These are phyloP conservation scores for Napeogenes inachia DNA, from an alignment of 2,888 invertebrate species.

Conservation along the genomic window DNA sequence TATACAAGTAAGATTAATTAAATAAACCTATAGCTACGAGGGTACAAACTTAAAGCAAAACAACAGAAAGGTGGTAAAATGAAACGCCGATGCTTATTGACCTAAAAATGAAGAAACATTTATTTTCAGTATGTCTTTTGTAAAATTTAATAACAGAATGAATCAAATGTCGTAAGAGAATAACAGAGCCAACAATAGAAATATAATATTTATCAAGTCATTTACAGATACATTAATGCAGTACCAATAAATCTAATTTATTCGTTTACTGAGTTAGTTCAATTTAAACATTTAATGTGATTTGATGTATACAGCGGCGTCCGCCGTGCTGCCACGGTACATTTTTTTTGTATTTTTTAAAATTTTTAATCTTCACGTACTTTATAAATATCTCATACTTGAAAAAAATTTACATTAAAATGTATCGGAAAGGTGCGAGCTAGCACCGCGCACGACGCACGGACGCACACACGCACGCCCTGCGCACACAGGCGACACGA, in stretches of 20 bases:
- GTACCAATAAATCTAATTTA: constrained; percentile 74
- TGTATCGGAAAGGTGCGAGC: constrained; percentile 64
- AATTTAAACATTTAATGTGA: constrained; percentile 67
- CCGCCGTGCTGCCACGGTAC: constrained; percentile 45
- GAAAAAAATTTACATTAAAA: constrained; percentile 75
- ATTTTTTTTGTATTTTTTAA: constrained; percentile 56
- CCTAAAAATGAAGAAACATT: constrained; percentile 86
- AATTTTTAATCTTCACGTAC: constrained; percentile 71
- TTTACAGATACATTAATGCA: constrained; percentile 74
- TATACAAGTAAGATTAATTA: constrained; percentile 8
- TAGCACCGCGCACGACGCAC: constrained; percentile 30
- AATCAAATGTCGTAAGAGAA: constrained; percentile 71
- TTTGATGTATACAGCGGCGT: constrained; percentile 33
- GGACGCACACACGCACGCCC: constrained; percentile 32
- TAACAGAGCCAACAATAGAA: constrained; percentile 76
- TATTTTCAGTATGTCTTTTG: constrained; percentile 83
- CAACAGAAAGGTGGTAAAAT: constrained; percentile 45
- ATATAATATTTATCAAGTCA: constrained; percentile 74
- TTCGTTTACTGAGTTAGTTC: constrained; percentile 71
- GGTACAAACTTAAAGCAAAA: constrained; percentile 6
- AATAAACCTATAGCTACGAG: constrained; percentile 7
- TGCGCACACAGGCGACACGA: constrained; percentile 56
- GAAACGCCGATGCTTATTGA: constrained; percentile 79
- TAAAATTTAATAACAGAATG: constrained; percentile 79
- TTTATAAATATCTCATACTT: constrained; percentile 76